Conservation (phyloP, 1,140 invertebrate genomes). For the Drosophila ficusphila region DNA sequence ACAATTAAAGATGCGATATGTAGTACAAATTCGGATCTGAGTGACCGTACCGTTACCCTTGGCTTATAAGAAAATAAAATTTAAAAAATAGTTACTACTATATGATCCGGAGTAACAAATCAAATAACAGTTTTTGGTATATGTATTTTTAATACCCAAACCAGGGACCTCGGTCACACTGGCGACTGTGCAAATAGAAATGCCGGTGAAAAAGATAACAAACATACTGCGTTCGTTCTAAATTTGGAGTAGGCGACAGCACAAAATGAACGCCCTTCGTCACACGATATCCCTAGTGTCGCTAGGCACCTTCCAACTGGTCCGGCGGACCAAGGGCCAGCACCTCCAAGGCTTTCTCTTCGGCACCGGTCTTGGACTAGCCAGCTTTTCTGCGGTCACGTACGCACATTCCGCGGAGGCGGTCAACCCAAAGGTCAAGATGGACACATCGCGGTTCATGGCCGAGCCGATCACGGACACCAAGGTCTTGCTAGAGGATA, state of each 20-base stretch:
- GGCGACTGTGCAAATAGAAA: conserved; percentile 29
- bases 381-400: conserved; percentile 69
- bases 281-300: conserved; percentile 66
- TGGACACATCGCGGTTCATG: conserved; percentile 87
- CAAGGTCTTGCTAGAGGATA: conserved; percentile 86
- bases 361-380: conserved; percentile 61
- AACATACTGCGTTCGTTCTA: conserved; percentile 25
- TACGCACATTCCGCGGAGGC: conserved; percentile 62
- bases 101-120: no score
- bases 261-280: conserved; percentile 58
- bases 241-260: conserved; percentile 29
- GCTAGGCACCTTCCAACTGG: conserved; percentile 64
- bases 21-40: no score
- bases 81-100: no score
- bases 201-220: conserved; percentile 72
- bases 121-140: no score
- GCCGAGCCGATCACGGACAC: conserved; percentile 91
- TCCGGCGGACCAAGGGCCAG: conserved; percentile 50
- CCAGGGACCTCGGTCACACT: not conserved
- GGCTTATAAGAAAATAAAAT: no score
- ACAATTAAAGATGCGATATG: no score
- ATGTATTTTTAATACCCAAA: not conserved
- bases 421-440: conserved; percentile 61
- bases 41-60: no score
- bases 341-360: conserved; percentile 59